Evolutionary conservation across 2,888 invertebrate genomes (phyloP).

Genomic region (Lobophora halterata): DNA sequence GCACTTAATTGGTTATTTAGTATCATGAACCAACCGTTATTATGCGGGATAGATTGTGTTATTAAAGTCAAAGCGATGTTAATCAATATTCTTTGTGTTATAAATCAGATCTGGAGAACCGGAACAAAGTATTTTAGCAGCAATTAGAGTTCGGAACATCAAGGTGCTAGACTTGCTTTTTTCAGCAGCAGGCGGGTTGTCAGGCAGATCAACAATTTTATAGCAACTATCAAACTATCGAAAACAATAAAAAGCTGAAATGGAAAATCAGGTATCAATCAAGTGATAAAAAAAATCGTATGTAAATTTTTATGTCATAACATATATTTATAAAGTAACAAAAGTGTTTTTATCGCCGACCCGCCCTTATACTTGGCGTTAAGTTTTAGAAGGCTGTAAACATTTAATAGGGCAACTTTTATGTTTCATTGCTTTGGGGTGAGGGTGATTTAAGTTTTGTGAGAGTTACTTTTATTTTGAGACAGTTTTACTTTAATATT

Average conservation of each 20-base stretch:
- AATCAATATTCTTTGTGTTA: too few relatives aligned
- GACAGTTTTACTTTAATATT: conserved; percentile 2
- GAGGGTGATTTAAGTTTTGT: conserved; percentile 34
- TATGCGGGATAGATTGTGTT: too few relatives aligned
- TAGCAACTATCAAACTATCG: conserved; percentile 20
- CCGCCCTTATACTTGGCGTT: conserved; percentile 39
- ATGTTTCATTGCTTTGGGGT: conserved; percentile 49
- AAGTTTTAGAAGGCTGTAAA: conserved; percentile 61
- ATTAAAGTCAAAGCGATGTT: too few relatives aligned
- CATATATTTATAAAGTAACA: conserved; percentile 40
- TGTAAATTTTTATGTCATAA: conserved; percentile 31
- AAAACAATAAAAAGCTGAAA: conserved; percentile 15
- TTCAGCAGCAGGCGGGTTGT: too few relatives aligned
- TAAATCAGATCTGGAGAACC: neutral
- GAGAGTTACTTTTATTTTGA: conserved; percentile 19
- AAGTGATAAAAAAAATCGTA: conserved; percentile 32
- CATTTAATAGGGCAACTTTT: conserved; percentile 74
- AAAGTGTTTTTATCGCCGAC: conserved; percentile 43
- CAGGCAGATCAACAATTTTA: too few relatives aligned
- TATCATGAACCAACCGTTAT: too few relatives aligned
- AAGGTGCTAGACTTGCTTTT: too few relatives aligned
- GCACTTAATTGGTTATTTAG: too few relatives aligned
- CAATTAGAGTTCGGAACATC: too few relatives aligned
- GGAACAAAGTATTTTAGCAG: too few relatives aligned
- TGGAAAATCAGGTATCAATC: conserved; percentile 27